Percentiles rank a stretch among this genome's conserved stretches.
Conservation (phyloP, 2,797 vertebrate species). For the Peromyscus eremicus region DNA sequence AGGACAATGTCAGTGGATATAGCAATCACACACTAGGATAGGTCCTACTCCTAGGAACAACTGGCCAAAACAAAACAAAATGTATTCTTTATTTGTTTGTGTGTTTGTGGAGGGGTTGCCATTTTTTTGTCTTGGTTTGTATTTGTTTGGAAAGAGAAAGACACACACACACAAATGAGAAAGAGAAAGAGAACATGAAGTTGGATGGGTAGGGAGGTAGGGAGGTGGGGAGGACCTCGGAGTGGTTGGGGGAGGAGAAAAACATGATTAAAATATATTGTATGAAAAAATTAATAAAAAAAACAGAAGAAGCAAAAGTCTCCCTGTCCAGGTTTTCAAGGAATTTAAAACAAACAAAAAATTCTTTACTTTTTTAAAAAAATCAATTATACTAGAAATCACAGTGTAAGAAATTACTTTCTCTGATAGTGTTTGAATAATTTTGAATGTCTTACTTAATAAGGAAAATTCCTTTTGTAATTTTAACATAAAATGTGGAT, state of each 20-base stretch:
- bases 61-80: too few relatives aligned
- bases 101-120: too few relatives aligned
- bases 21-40: too few relatives aligned
- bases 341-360: background rate
- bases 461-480: background rate
- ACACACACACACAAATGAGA: too few relatives aligned
- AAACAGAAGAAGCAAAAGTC: too few relatives aligned
- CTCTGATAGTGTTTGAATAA: background rate
- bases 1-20: too few relatives aligned
- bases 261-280: background rate
- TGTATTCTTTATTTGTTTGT: too few relatives aligned
- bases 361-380: background rate
- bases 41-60: too few relatives aligned
- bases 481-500: background rate
- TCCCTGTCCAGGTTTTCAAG: background rate
- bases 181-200: background rate
- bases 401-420: background rate
- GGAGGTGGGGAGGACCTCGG: background rate
- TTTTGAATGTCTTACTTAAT: background rate
- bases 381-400: background rate
- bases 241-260: background rate
- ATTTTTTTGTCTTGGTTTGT: too few relatives aligned
- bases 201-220: background rate
- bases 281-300: background rate
- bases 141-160: too few relatives aligned